Base-by-base conservation (phyloP, 37 sponge, comb jelly and placozoan genomes). In the Lycopodina hypogea region DNA sequence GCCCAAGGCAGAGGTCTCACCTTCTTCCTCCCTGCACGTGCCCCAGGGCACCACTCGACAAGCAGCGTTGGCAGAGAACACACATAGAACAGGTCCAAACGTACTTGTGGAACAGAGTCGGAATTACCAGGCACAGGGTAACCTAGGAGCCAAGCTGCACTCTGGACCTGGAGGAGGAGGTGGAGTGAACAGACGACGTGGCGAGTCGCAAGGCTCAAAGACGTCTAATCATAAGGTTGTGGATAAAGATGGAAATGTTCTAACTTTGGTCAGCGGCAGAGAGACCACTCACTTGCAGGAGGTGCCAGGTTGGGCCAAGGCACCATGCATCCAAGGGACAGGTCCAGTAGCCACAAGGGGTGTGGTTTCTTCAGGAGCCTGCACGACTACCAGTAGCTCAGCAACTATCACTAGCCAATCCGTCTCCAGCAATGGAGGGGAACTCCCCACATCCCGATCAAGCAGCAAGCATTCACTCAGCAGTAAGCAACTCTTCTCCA, bases 1-100 rank as follows among this genome's bases (percentile, higher is more conserved):
- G 36, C 45, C 45, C 26, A 40, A 42, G 23, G 45, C 70, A 41
- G 70, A 70, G 36, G 70, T 42, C 45, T 70, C 42, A 1, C 70
- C 70, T 23, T 42, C 70, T 38, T 67, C 68, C 2, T 37, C 38
- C 3, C 2, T 22, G 14, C 70, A 36, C 14, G 2, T 15, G 4
- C 17, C 35, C 18, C 2, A 12, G 26, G 33, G 32, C 17, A 32
- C 26, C 66, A 65, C 33, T 33, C 11, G 34, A 65, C 3, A 3
- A 2, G 32, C 34, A 30, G 4, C 32, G 3, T 6, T 18, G 3
- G 48, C 8, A 45, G 48, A 9, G 9, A 12, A 4, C 9, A 12
- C 48, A 9, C 48, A 9, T 45, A 9, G 48, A 45, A 45, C 48
- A 12, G 48, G 48, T 4, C 9, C 9, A 9, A 45, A 45, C 48